Evolutionary conservation across 2,113 vertebrate genomes (phyloP).

Genomic region (Callipepla squamata): DNA sequence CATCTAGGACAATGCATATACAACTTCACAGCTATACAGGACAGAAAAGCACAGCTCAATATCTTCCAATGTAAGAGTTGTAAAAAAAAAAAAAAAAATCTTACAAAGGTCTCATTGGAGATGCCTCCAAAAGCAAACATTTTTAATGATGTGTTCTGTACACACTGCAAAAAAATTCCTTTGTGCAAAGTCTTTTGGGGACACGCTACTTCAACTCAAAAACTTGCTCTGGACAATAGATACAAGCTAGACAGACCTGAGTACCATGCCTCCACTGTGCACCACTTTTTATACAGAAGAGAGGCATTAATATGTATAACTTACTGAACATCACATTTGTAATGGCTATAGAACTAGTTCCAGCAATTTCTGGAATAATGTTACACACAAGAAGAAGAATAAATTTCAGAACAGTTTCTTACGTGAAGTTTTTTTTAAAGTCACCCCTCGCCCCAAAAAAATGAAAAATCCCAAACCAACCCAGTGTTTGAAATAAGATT

Average conservation of each 20-base stretch:
- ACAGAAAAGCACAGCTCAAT: not conserved
- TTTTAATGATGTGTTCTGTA: not conserved
- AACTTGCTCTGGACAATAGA: not conserved
- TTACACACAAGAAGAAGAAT: not conserved
- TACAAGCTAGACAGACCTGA: not conserved
- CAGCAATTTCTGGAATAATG: not conserved
- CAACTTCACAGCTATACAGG: not conserved
- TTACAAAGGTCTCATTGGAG: not conserved
- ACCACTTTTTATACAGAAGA: not conserved
- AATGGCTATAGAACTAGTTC: slow-evolving; percentile 12
- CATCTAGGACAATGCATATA: not conserved
- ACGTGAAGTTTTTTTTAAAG: not conserved
- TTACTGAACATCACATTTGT: not conserved
- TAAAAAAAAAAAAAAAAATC: not conserved
- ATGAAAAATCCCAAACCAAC: not conserved
- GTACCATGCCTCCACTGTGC: not conserved
- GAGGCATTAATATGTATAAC: not conserved
- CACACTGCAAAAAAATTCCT: not conserved
- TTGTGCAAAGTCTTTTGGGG: not conserved
- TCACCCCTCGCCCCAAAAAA: not conserved
- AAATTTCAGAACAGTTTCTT: not conserved
- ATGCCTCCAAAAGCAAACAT: not conserved
- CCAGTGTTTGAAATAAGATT: not conserved
- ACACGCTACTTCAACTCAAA: not conserved
- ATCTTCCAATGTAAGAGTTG: not conserved